phyloP scores from a whole-genome alignment of 2,113 vertebrate species.

The Stercorarius parasiticus region DNA sequence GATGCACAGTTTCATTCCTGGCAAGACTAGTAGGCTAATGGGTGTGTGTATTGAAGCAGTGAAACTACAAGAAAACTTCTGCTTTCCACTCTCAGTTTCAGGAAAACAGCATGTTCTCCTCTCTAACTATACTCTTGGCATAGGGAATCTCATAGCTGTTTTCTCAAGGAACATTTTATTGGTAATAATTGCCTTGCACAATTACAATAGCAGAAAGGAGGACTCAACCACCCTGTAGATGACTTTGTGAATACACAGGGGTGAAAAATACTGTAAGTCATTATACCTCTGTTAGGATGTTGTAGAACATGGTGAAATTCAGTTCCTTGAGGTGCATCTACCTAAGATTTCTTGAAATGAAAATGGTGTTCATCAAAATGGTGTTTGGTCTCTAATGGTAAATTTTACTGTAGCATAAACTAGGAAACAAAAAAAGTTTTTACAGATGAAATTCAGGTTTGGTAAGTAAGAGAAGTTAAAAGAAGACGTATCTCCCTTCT shows the following conservation, averaged over 20 bases:
- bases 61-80: not conserved
- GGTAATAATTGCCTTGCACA: not conserved
- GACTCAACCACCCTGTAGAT: not conserved
- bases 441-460: not conserved
- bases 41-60: not conserved
- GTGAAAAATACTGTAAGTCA: not conserved
- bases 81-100: not conserved
- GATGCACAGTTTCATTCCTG: not conserved
- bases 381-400: not conserved
- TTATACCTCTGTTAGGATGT: not conserved
- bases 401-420: not conserved
- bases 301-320: not conserved
- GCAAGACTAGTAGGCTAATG: not conserved
- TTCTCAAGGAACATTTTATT: not conserved
- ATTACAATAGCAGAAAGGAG: not conserved
- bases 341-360: not conserved
- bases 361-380: not conserved
- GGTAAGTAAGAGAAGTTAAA: not conserved
- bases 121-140: not conserved
- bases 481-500: not conserved
- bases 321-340: not conserved
- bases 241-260: not conserved
- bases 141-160: not conserved
- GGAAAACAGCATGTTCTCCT: not conserved
- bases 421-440: not conserved